Evolutionary conservation across 2,113 vertebrate species (phyloP).

Genomic region (Semicossyphus pulcher): DNA sequence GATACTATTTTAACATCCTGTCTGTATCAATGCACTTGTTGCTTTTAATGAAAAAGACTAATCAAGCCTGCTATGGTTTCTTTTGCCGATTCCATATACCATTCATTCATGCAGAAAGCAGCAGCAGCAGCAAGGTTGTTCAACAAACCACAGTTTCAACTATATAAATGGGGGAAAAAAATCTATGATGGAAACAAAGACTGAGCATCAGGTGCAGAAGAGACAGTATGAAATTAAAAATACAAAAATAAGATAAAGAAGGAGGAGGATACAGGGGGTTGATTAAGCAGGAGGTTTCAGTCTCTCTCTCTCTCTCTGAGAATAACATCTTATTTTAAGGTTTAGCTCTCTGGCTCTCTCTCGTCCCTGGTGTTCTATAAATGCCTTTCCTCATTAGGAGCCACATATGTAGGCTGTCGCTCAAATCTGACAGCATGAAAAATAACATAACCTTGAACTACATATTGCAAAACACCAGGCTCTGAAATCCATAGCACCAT

Average conservation of each 20-base stretch:
- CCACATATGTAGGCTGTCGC: slow-evolving; percentile 79
- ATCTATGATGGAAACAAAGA: neutral
- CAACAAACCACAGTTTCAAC: neutral
- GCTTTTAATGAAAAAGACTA: neutral
- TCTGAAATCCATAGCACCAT: slow-evolving; percentile 19
- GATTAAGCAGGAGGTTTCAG: slow-evolving; percentile 58
- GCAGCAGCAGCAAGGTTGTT: neutral
- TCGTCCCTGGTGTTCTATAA: slow-evolving; percentile 74
- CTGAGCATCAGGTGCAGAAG: neutral
- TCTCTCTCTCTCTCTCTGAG: slow-evolving; percentile 49
- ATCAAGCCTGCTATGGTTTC: neutral
- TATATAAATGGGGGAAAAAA: neutral
- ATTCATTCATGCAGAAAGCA: neutral
- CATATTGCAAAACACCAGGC: slow-evolving; percentile 55
- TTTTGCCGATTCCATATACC: neutral
- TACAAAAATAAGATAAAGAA: slow-evolving; percentile 18
- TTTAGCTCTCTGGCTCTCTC: slow-evolving; percentile 66
- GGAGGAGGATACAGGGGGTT: slow-evolving; percentile 38
- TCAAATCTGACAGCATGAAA: slow-evolving; percentile 73
- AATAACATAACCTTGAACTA: slow-evolving; percentile 82
- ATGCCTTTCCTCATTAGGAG: slow-evolving; percentile 79
- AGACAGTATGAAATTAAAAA: slow-evolving; percentile 18
- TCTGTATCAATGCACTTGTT: neutral
- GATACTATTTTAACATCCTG: neutral
- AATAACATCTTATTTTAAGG: slow-evolving; percentile 82